Evolutionary conservation across 2,888 invertebrate species (phyloP), one percentile per base, ranked within the genome.

Genomic region (Himalopsyche japonica): DNA sequence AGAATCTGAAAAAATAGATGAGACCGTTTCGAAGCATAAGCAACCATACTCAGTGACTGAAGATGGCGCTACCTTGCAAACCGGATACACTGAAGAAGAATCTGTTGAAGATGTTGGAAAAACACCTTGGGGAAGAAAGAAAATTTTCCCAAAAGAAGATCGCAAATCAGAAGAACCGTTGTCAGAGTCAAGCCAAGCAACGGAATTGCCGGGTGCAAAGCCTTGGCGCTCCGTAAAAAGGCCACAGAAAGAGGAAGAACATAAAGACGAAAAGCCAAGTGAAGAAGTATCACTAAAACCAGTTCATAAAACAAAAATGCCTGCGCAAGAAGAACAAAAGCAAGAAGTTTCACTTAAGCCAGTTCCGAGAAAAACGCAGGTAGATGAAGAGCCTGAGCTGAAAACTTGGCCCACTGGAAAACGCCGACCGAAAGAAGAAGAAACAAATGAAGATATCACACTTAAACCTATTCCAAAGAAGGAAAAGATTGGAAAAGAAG

Each of bases 281-380:
- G 90, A 91, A 87, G 91, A 92, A 87, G 89, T 91, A 0, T 88
- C 88, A 3, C 88, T 92, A 0, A 93, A 92, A 87, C 91, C 91
- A 27, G 86, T 90, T 81, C 88, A 89, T 87, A 90, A 89, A 84
- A 84, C 86, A 64, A 87, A 89, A 80, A 87, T 87, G 48, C 87
- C 87, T 1, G 80, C 88, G 15, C 90, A 90, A 48, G 89, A 85
- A 77, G 49, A 91, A 88, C 91, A 93, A 84, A 87, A 88, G 3
- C 82, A 86, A 47, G 85, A 85, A 79, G 37, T 78, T 2, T 57
- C 79, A 12, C 78, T 85, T n/a, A 84, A 82, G 49, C 83, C 82
- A 24, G 57, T 85, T 86, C 88, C 89, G 34, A 86, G 88, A 20
- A 89, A 89, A 80, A 88, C 91, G 84, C 88, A 89, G 5, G 86